Evolutionary conservation across 2,888 invertebrate genomes (phyloP).

Genomic region (Polia nebulosa): DNA sequence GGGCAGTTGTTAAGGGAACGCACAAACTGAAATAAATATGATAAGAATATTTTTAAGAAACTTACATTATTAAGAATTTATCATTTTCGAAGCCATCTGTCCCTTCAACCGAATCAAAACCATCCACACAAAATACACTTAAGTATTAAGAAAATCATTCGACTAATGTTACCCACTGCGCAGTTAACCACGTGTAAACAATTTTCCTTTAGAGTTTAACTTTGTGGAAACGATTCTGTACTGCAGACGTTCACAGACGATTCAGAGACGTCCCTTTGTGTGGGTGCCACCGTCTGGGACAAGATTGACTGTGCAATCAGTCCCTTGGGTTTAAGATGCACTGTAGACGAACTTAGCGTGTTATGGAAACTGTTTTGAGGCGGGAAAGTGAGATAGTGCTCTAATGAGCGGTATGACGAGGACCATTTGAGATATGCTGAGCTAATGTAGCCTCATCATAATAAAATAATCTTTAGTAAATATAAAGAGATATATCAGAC

Average conservation of each 20-base stretch:
- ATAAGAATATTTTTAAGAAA: no score
- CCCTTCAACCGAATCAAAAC: no score
- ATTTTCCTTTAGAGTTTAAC: slow-evolving; percentile 25
- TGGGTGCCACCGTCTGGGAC: slow-evolving; percentile 20
- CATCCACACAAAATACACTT: neutral
- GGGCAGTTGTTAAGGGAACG: neutral
- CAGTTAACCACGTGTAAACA: slow-evolving; percentile 18
- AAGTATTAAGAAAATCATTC: neutral
- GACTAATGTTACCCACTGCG: slow-evolving; percentile 1
- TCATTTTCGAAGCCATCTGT: no score
- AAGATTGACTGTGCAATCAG: slow-evolving; percentile 38
- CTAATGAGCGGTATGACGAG: neutral
- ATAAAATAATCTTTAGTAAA: neutral
- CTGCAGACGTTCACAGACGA: slow-evolving; percentile 16
- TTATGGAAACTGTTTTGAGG: slow-evolving; percentile 8
- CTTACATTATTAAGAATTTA: no score
- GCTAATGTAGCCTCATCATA: neutral
- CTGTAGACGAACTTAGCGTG: slow-evolving; percentile 22
- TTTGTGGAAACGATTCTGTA: slow-evolving; percentile 33
- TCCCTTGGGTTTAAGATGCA: slow-evolving; percentile 21
- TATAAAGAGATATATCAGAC: neutral
- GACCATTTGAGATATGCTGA: neutral
- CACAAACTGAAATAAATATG: no score
- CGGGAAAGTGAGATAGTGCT: neutral
- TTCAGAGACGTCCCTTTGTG: slow-evolving; percentile 6